Evolutionary conservation across 2,113 vertebrate species (phyloP).

Genomic region (Colius striatus): DNA sequence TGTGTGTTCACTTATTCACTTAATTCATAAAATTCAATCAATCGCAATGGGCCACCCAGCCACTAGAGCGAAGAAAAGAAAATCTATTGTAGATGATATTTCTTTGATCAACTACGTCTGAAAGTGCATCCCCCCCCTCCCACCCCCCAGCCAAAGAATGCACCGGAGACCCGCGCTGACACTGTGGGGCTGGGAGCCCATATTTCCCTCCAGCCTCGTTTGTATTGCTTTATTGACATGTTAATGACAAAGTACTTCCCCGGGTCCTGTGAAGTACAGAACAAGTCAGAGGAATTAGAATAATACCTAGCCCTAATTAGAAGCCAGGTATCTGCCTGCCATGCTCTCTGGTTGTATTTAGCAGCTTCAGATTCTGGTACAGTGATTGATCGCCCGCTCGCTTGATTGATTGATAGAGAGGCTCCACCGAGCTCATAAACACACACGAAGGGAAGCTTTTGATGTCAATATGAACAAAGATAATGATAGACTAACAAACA

Average conservation of each 20-base stretch:
- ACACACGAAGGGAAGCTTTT: conserved; percentile 46
- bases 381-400: conserved; percentile 57
- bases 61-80: conserved; percentile 31
- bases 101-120: conserved; percentile 31
- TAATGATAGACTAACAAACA: conserved; percentile 66
- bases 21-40: conserved; percentile 67
- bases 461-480: conserved; percentile 64
- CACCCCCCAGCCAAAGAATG: neutral
- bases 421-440: neutral
- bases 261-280: conserved; percentile 37
- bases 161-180: conserved; percentile 28
- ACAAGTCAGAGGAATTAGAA: conserved; percentile 62
- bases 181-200: conserved; percentile 16
- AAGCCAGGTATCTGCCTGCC: conserved; percentile 59
- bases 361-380: conserved; percentile 6
- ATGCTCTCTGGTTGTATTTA: conserved; percentile 28
- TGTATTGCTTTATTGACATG: conserved; percentile 68
- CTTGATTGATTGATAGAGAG: conserved; percentile 67
- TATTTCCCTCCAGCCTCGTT: conserved; percentile 65
- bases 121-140: conserved; percentile 9
- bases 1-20: conserved; percentile 48
- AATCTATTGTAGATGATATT: conserved; percentile 65
- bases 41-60: conserved; percentile 46
- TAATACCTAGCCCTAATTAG: conserved; percentile 66
- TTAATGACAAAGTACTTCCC: conserved; percentile 67